phyloP scores from a whole-genome alignment of 53 echinoderm and acorn worm genomes.

The Paracentrotus lividus region DNA sequence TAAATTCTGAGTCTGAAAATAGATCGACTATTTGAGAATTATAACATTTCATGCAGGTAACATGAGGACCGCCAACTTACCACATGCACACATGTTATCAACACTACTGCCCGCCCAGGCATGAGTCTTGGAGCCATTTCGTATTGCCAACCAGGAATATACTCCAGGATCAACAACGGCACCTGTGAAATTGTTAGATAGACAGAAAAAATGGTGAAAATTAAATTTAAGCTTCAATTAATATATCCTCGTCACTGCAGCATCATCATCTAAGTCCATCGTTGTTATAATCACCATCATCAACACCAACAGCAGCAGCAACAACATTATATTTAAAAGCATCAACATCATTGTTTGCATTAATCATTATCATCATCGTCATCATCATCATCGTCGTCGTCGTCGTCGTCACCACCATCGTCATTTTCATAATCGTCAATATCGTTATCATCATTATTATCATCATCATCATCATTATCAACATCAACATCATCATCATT shows the following conservation, averaged over 20 bases:
- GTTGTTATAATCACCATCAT: too few species aligned
- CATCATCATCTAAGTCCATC: too few species aligned
- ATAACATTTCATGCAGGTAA: too few species aligned
- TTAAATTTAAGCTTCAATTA: too few species aligned
- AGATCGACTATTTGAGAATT: too few species aligned
- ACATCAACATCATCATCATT: not conserved
- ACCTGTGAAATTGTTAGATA: not conserved
- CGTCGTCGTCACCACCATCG: not conserved
- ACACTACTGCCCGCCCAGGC: slow-evolving; percentile 37
- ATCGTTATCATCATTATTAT: not conserved
- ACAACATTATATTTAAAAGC: too few species aligned
- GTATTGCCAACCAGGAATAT: not conserved
- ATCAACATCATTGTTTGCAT: too few species aligned
- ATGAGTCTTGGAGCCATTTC: not conserved
- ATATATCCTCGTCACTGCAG: too few species aligned
- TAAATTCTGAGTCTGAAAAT: too few species aligned
- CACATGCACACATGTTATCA: slow-evolving; percentile 20
- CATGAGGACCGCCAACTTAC: not conserved
- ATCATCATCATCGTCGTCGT: not conserved
- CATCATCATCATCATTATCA: not conserved
- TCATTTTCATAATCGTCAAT: not conserved
- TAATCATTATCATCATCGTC: too few species aligned
- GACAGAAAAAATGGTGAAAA: not conserved
- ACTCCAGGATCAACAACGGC: not conserved
- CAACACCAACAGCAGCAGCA: too few species aligned